Evolutionary conservation across 2,797 vertebrate species (phyloP), one percentile per base, ranked within the genome.

Genomic region (Lates japonicus): DNA sequence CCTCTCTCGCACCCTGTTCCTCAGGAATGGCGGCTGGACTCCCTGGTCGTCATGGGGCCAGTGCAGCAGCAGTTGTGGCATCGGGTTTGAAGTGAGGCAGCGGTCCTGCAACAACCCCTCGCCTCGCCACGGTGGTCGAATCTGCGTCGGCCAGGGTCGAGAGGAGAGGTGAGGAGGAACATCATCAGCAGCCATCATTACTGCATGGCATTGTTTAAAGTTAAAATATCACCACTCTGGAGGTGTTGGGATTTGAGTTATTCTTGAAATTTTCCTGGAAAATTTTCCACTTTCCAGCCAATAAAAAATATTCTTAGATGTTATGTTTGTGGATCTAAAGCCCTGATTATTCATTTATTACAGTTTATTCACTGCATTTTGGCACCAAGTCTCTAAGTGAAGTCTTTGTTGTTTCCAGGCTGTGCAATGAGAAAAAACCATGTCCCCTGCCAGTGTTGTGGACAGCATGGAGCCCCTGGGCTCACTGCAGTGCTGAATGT

Each of bases 11-110:
- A 0, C 7, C 17, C 2, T 42, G n/a, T 10, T 29, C 51, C 19
- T 51, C 90, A 99, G 98, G 93, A 98, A 97, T 19, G 98, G 98
- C 41, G 97, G 97, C 86, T 99, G 98, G 98, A 98, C 97, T 20
- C 97, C 97, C 0, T 99, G 98, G 98, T 97, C 97, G 0, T 95
- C 96, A 0, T 99, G 98, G 98, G 96, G 97, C 7, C 95, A 95
- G 79, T 99, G 98, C 94, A 99, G 98, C 94, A 99, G 97, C 82
- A 98, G 96, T 62, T 99, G 98, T 33, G 97, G 97, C 29, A 97
- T 98, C 3, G 98, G 98, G 57, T 99, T 99, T 74, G 97, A 98
- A 92, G 97, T 98, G 70, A 96, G 98, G 5, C 98, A 98, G 87
- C 96, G 98, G 0, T 97, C 97, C 84, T 99, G 98, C 91, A 98